Percentiles rank a stretch among this genome's conserved stretches.
Evolutionary conservation across 2,797 vertebrate genomes (phyloP).

Genomic region (Scomberomorus guttatus): DNA sequence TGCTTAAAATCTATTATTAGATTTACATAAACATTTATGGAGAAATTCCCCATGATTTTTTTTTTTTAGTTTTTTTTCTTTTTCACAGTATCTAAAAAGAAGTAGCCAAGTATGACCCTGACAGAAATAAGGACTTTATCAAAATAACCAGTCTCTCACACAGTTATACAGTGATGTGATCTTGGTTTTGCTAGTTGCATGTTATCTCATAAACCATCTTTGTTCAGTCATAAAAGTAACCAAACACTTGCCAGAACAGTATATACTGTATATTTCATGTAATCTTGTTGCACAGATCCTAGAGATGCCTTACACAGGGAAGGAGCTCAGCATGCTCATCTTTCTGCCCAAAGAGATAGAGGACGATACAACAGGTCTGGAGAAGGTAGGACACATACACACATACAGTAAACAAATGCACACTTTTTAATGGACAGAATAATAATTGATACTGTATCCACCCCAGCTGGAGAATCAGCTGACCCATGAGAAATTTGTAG

Average conservation of each 20-base stretch:
- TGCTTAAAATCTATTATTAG: too few relatives aligned
- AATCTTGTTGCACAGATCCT: conserved; percentile 73
- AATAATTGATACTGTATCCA: neutral
- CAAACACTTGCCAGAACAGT: too few relatives aligned
- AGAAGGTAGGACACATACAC: conserved; percentile 75
- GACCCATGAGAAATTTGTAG: conserved; percentile 84
- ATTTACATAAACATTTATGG: too few relatives aligned
- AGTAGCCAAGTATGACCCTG: too few relatives aligned
- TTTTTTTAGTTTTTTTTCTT: too few relatives aligned
- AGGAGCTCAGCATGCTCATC: conserved; percentile 91
- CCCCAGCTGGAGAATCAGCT: conserved; percentile 87
- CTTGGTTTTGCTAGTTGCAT: too few relatives aligned
- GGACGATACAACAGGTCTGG: conserved; percentile 86
- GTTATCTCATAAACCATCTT: too few relatives aligned
- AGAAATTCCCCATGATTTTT: too few relatives aligned
- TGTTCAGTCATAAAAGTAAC: neutral
- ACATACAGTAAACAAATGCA: neutral
- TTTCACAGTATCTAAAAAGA: too few relatives aligned
- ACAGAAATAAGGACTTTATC: too few relatives aligned
- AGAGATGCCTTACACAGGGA: conserved; percentile 86
- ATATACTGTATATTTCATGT: neutral
- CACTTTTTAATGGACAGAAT: neutral
- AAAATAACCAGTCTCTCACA: too few relatives aligned
- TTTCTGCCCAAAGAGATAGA: conserved; percentile 86
- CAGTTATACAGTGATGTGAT: too few relatives aligned